A percentile compares a stretch with the other conserved stretches of the same genome.
phyloP scores from a whole-genome alignment of 2,113 vertebrate genomes.

The Thalassoma bifasciatum region DNA sequence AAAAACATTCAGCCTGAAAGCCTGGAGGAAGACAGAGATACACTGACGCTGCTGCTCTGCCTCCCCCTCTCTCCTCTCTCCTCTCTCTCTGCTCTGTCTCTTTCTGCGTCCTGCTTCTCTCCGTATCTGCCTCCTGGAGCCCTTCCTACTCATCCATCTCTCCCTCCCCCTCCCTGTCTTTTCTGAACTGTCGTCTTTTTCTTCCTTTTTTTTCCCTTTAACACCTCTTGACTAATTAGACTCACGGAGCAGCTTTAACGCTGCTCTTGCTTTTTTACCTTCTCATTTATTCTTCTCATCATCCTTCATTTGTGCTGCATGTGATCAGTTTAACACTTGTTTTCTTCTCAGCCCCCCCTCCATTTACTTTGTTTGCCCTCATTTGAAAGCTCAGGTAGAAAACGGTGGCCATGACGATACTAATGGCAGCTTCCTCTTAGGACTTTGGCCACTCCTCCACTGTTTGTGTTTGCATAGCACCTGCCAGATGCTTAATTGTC shows the following conservation, averaged over 20 bases:
- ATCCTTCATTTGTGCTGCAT: not conserved
- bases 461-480: conserved; percentile 62
- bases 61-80: conserved; percentile 36
- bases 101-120: conserved; percentile 52
- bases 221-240: conserved; percentile 53
- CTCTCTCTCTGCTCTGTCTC: conserved; percentile 44
- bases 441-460: conserved; percentile 67
- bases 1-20: conserved; percentile 10
- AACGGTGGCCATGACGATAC: conserved; percentile 50
- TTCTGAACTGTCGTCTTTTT: conserved; percentile 18
- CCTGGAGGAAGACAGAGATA: conserved; percentile 18
- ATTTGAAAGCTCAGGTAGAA: conserved; percentile 20
- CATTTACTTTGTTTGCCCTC: conserved; percentile 50
- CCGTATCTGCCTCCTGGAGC: conserved; percentile 53
- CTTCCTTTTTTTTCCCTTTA: conserved; percentile 11
- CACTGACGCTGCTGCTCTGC: conserved; percentile 24
- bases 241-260: conserved; percentile 41
- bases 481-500: conserved; percentile 43
- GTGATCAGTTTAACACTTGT: not conserved
- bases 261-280: not conserved
- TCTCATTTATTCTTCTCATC: not conserved
- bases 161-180: conserved; percentile 30
- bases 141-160: conserved; percentile 54
- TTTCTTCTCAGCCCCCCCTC: conserved; percentile 6
- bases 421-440: conserved; percentile 39